Conservation (phyloP, 1,140 invertebrate genomes). For the Drosophila pruinosa region DNA sequence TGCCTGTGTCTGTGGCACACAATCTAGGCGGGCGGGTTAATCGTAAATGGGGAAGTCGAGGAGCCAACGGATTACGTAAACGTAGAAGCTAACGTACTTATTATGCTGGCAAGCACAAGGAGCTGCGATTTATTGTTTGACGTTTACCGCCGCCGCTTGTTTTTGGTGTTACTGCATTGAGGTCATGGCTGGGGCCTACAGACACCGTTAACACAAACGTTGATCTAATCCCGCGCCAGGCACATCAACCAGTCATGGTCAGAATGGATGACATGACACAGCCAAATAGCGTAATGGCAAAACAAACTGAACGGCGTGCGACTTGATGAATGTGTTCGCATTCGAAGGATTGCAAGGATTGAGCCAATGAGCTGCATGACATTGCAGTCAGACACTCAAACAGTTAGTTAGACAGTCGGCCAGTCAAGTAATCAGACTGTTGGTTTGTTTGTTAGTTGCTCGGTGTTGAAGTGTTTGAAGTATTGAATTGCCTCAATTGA, state of each 20-base stretch:
- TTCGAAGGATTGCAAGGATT: conserved; percentile 45
- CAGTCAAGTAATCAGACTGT: not conserved
- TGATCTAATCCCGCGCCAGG: conserved; percentile 68
- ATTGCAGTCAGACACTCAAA: conserved; percentile 40
- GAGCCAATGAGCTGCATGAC: conserved; percentile 49
- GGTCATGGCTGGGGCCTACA: conserved; percentile 45
- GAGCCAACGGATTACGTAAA: conserved; percentile 71
- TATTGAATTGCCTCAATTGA: conserved; percentile 42
- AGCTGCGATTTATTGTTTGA: conserved; percentile 81
- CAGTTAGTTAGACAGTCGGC: conserved; percentile 34
- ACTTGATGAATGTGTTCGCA: conserved; percentile 53
- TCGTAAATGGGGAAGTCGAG: conserved; percentile 27
- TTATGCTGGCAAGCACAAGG: conserved; percentile 77
- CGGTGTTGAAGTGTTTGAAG: conserved; percentile 24
- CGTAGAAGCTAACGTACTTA: conserved; percentile 66
- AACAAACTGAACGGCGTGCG: conserved; percentile 47
- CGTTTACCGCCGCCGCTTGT: conserved; percentile 59
- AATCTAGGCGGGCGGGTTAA: conserved; percentile 57
- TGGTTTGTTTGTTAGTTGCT: not conserved
- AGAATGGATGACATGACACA: conserved; percentile 62
- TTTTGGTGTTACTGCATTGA: conserved; percentile 34
- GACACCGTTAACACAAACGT: conserved; percentile 62
- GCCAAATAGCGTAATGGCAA: conserved; percentile 64
- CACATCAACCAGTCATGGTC: conserved; percentile 62
- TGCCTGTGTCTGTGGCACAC: conserved; percentile 24